Evolutionary conservation across 2,888 invertebrate species (phyloP).

Genomic region (Parnassius orleans): DNA sequence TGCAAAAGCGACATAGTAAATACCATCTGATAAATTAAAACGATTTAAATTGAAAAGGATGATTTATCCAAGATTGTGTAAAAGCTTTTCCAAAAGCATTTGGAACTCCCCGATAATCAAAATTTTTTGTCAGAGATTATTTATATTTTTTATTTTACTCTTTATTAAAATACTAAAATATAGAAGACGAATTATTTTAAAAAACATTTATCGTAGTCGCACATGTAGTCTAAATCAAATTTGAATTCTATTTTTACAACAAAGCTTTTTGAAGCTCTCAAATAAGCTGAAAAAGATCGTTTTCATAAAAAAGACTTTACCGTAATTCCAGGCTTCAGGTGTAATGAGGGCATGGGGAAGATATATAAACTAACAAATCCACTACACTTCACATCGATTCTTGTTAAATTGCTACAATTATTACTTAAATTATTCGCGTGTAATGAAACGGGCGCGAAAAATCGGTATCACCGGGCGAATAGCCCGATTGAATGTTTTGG

Average conservation of each 20-base stretch:
- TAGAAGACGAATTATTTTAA: too few species aligned
- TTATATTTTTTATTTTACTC: too few species aligned
- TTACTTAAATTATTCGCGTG: constrained; percentile 44
- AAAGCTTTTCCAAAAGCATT: too few species aligned
- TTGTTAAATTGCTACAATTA: constrained; percentile 34
- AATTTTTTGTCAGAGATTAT: too few species aligned
- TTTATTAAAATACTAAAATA: too few species aligned
- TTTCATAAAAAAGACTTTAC: constrained; percentile 49
- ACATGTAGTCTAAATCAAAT: constrained; percentile 23
- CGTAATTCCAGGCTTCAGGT: constrained; percentile 76
- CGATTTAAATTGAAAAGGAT: too few species aligned
- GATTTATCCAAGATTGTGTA: too few species aligned
- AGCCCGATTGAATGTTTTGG: constrained; percentile 62
- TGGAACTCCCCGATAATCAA: too few species aligned
- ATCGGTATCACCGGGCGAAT: constrained; percentile 59
- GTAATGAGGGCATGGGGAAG: constrained; percentile 71
- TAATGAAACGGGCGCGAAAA: constrained; percentile 63
- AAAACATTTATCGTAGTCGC: too few species aligned
- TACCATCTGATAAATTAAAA: too few species aligned
- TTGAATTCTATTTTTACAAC: constrained; percentile 49
- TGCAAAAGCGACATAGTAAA: too few species aligned
- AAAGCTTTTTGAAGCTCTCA: constrained; percentile 37
- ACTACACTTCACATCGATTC: constrained; percentile 62
- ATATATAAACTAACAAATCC: constrained; percentile 29
- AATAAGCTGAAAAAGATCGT: constrained; percentile 39